Conservation (phyloP, 92 coral and sea anemone species). For the Chrysogorgia sp. region DNA sequence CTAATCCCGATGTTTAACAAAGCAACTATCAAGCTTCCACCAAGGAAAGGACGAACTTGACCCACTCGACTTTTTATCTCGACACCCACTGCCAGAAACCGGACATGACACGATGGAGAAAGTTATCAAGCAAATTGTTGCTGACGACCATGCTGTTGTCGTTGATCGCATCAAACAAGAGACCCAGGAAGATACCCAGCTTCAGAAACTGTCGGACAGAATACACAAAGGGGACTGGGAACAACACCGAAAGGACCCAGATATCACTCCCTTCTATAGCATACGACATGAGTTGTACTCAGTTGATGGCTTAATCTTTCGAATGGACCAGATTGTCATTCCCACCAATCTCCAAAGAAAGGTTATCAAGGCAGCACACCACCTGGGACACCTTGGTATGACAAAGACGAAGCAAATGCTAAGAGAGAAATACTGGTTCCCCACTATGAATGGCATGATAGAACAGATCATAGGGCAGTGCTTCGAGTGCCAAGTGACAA, state of each 20-base stretch:
- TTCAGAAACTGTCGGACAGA: conserved; percentile 48
- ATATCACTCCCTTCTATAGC: background rate
- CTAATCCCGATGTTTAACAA: conserved; percentile 62
- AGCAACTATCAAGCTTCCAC: conserved; percentile 52
- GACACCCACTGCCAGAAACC: conserved; percentile 41
- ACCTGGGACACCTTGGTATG: conserved; percentile 48
- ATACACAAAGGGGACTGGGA: conserved; percentile 61
- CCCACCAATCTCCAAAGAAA: conserved; percentile 35
- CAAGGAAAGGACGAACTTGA: conserved; percentile 59
- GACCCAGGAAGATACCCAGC: conserved; percentile 26
- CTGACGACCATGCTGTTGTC: conserved; percentile 46
- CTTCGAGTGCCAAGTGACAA: conserved; percentile 50
- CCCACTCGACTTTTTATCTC: conserved; percentile 58
- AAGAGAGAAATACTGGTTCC: conserved; percentile 64
- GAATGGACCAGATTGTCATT: background rate
- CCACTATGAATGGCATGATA: conserved; percentile 66
- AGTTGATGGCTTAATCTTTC: background rate
- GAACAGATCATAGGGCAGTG: conserved; percentile 55
- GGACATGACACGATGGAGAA: conserved; percentile 7
- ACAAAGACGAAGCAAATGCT: conserved; percentile 57
- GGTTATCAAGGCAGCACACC: conserved; percentile 51
- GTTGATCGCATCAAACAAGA: conserved; percentile 32
- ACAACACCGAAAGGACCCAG: conserved; percentile 47
- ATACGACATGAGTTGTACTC: background rate
- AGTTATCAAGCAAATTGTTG: conserved; percentile 11